Evolutionary conservation across 2,888 invertebrate species (phyloP).

Genomic region (Punctoribates punctum): DNA sequence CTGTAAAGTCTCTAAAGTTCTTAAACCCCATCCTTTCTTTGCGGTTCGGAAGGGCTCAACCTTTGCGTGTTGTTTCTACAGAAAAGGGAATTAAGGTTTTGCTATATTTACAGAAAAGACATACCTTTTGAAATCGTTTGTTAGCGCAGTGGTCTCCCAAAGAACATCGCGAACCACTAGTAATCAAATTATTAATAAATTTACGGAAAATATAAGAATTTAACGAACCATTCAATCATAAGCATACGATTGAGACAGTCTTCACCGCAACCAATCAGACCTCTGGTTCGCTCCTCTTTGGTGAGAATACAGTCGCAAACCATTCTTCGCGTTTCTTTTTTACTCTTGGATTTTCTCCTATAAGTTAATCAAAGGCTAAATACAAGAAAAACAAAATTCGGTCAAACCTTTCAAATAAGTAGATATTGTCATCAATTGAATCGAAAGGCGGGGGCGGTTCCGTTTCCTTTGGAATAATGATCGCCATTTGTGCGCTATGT

Average conservation of each 20-base stretch:
- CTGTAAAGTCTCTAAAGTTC: constrained; percentile 68
- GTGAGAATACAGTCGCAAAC: constrained; percentile 90
- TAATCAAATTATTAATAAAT: constrained; percentile 30
- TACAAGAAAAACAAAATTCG: neutral
- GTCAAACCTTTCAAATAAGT: constrained; percentile 68
- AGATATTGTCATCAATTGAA: constrained; percentile 77
- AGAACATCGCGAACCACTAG: constrained; percentile 81
- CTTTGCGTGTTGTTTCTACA: constrained; percentile 68
- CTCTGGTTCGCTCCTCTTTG: constrained; percentile 76
- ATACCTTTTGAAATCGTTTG: constrained; percentile 76
- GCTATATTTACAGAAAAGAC: neutral
- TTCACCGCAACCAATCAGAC: constrained; percentile 84
- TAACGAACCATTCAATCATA: constrained; percentile 92
- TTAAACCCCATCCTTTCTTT: constrained; percentile 90
- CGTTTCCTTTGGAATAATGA: constrained; percentile 53
- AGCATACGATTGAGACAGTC: constrained; percentile 93
- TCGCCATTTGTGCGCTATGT: neutral
- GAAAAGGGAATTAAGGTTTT: neutral
- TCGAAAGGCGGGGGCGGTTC: constrained; percentile 70
- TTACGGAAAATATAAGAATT: constrained; percentile 39
- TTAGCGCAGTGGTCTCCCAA: constrained; percentile 89
- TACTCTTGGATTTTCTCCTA: constrained; percentile 61
- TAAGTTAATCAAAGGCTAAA: constrained; percentile 42
- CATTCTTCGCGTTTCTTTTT: constrained; percentile 89
- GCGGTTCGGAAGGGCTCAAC: constrained; percentile 75